Conservation (phyloP, 2,113 vertebrate species). For the Lasiurus cinereus region DNA sequence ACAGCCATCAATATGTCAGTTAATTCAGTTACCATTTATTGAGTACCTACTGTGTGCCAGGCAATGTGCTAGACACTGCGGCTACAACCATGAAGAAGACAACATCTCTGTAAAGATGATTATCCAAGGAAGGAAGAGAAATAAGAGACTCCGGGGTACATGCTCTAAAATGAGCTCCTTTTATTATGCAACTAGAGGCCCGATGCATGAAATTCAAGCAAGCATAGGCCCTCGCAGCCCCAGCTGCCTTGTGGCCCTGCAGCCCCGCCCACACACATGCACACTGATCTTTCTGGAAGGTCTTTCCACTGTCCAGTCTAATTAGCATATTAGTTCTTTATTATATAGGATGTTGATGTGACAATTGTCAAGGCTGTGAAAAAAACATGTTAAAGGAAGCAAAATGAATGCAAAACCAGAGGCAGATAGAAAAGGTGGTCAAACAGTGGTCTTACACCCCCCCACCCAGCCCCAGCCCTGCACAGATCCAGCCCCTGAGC, state of each 20-base stretch:
- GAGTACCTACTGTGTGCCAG: background rate
- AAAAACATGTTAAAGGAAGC: background rate
- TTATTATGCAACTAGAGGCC: background rate
- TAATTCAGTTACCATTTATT: background rate
- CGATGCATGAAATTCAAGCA: too few species aligned
- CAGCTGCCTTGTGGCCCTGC: too few species aligned
- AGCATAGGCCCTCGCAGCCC: too few species aligned
- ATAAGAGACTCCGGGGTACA: background rate
- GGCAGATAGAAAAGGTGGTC: background rate
- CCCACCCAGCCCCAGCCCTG: background rate
- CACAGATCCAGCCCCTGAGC: background rate
- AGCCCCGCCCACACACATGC: too few species aligned
- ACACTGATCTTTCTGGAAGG: too few species aligned
- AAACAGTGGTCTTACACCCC: rapidly evolving
- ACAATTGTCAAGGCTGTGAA: background rate
- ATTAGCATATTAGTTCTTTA: too few species aligned
- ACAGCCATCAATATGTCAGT: background rate
- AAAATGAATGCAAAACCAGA: background rate
- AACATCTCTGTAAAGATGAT: background rate
- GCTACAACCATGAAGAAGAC: background rate
- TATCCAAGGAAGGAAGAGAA: background rate
- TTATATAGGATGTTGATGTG: background rate
- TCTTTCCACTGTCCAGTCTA: too few species aligned
- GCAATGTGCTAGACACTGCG: background rate
- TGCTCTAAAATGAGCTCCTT: background rate